Evolutionary conservation across 1,140 invertebrate genomes (phyloP), one percentile per base, ranked within the genome.

Genomic region (Atopsyche davidsoni): DNA sequence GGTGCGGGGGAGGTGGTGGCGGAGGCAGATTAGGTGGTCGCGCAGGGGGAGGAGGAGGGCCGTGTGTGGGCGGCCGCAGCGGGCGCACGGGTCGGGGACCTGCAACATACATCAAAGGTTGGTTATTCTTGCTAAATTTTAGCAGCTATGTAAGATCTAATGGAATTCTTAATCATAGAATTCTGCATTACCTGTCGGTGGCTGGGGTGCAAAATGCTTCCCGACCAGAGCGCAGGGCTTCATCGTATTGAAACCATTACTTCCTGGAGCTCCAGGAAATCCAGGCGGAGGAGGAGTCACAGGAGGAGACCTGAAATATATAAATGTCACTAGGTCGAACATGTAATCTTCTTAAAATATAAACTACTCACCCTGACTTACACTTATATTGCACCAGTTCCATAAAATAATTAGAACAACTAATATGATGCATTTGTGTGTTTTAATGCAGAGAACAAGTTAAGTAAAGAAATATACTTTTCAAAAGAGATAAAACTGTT

Each of bases 61-160:
- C 64, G 57, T 67, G 61, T 39, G 62, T 64, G 4, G 65, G 67
- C 10, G 68, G 64, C 7, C 67, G 65, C 39, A 66, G 60, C n/a
- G 1, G 52, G 52, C 2, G 59, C 64, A 28, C 69, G 62, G 2
- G 7, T 13, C 50, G 24, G 14, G 10, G 32, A 18, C 41, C 46
- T 57, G 34, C 11, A 46, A 46, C 3, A 23, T 6, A 19, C 13
- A 36, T 36, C 35, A 36, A 6, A 7, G 24, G 6, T 28, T 28
- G n/a, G 24, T 28, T 28, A 28, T n/a, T n/a, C 6, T 28, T 28
- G 24, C n/a, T 7, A 28, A 28, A 7, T 28, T 7, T 28, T 28
- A 28, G 6, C n/a, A 28, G 6, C n/a, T 7, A 7, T 28, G n/a
- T 28, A n/a, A 28, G 24, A n/a, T 28, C n/a, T 7, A 28, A 28